A percentile compares a stretch with the other conserved stretches of the same genome.
phyloP scores from a whole-genome alignment of 2,888 invertebrate species.

The Polyommatus icarus region DNA sequence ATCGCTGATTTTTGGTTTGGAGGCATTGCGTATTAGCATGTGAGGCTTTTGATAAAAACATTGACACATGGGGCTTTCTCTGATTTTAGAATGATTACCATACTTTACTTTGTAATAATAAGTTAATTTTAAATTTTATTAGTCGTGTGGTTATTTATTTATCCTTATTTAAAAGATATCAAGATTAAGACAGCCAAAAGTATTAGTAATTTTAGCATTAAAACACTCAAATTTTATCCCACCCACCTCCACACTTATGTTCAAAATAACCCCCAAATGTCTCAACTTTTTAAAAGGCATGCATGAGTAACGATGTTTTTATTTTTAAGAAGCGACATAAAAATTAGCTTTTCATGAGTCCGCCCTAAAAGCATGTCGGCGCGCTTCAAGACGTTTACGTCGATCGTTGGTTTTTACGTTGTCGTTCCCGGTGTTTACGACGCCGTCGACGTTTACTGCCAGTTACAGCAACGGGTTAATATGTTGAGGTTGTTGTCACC shows the following conservation, averaged over 20 bases:
- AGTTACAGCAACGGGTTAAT: conserved; percentile 69
- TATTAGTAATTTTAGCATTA: background rate
- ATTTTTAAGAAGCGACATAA: conserved; percentile 46
- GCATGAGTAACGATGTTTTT: conserved; percentile 34
- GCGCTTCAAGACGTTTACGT: conserved; percentile 66
- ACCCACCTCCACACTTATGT: background rate
- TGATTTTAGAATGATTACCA: background rate
- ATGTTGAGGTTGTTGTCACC: conserved; percentile 51
- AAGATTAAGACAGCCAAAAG: background rate
- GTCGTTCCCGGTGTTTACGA: conserved; percentile 68
- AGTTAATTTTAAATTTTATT: no score
- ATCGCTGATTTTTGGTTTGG: conserved; percentile 10
- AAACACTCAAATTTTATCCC: background rate
- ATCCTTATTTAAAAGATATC: no score
- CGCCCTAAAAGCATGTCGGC: conserved; percentile 54
- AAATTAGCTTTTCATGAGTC: conserved; percentile 55
- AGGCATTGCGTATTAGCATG: conserved; percentile 16
- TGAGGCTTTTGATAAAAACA: background rate
- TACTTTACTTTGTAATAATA: background rate
- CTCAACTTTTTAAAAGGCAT: conserved; percentile 19
- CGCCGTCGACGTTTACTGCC: conserved; percentile 66
- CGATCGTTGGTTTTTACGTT: conserved; percentile 73
- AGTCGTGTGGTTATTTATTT: no score
- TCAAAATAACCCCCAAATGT: background rate
- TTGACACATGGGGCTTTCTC: background rate